These are phyloP conservation scores for Peromyscus attwateri DNA, from an alignment of 2,797 vertebrate genomes.

Conservation along the genomic window DNA sequence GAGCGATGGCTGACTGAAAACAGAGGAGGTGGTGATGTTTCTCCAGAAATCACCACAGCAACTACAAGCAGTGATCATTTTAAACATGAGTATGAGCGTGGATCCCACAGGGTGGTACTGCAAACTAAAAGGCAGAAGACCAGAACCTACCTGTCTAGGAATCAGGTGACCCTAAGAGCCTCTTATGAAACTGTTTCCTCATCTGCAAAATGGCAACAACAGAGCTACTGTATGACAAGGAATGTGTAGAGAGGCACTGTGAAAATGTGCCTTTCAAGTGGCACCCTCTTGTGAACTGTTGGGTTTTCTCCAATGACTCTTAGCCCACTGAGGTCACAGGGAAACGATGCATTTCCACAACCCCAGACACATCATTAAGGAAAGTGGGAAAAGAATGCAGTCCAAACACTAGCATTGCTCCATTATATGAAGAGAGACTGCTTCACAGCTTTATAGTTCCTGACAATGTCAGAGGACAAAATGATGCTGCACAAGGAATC, in stretches of 20 bases:
- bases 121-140: conserved; percentile 66
- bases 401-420: background rate
- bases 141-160: conserved; percentile 66
- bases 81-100: conserved; percentile 71
- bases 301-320: conserved; percentile 63
- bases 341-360: conserved; percentile 43
- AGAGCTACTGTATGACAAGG: conserved; percentile 66
- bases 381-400: conserved; percentile 33
- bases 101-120: conserved; percentile 55
- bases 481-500: conserved; percentile 3
- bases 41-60: conserved; percentile 83
- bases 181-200: conserved; percentile 72
- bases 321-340: conserved; percentile 47
- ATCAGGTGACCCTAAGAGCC: conserved; percentile 64
- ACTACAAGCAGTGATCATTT: conserved; percentile 76
- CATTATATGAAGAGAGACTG: conserved; percentile 6
- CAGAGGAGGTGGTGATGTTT: conserved; percentile 87
- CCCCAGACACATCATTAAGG: conserved; percentile 32
- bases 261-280: conserved; percentile 58
- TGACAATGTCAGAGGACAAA: background rate
- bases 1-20: conserved; percentile 92
- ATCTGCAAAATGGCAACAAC: conserved; percentile 71
- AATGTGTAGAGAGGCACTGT: conserved; percentile 7
- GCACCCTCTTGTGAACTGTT: conserved; percentile 31
- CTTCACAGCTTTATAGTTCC: background rate